Evolutionary conservation across 2,113 vertebrate genomes (phyloP).

Genomic region (Eupsittula cactorum): DNA sequence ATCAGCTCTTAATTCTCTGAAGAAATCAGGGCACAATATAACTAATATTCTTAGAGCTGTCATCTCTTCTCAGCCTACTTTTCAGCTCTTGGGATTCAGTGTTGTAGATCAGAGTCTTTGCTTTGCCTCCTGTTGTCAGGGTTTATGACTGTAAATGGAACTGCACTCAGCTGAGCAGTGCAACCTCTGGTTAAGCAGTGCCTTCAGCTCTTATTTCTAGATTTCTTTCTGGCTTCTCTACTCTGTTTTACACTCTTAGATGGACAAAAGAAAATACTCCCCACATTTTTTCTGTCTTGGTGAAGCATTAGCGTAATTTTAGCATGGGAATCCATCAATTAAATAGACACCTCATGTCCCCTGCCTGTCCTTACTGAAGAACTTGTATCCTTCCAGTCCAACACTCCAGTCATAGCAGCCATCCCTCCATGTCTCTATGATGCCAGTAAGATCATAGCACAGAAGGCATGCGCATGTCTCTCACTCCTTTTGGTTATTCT

Average conservation of each 20-base stretch:
- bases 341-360: not conserved
- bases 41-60: not conserved
- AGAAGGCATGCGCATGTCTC: not conserved
- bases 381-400: not conserved
- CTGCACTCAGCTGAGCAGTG: not conserved
- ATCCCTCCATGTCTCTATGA: not conserved
- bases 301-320: not conserved
- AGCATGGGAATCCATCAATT: not conserved
- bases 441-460: not conserved
- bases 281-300: not conserved
- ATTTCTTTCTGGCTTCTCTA: not conserved
- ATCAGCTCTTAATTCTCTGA: not conserved
- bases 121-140: not conserved
- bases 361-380: not conserved
- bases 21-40: not conserved
- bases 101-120: not conserved
- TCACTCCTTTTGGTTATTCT: not conserved
- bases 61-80: not conserved
- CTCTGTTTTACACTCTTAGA: not conserved
- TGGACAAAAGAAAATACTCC: not conserved
- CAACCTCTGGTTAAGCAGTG: not conserved
- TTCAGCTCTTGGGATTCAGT: not conserved
- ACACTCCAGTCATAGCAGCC: not conserved
- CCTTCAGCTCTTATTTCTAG: not conserved
- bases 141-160: not conserved